Percentiles rank a stretch among this genome's conserved stretches.
These are phyloP conservation scores for Deilephila elpenor DNA, from an alignment of 2,888 invertebrate genomes.

Conservation along the genomic window DNA sequence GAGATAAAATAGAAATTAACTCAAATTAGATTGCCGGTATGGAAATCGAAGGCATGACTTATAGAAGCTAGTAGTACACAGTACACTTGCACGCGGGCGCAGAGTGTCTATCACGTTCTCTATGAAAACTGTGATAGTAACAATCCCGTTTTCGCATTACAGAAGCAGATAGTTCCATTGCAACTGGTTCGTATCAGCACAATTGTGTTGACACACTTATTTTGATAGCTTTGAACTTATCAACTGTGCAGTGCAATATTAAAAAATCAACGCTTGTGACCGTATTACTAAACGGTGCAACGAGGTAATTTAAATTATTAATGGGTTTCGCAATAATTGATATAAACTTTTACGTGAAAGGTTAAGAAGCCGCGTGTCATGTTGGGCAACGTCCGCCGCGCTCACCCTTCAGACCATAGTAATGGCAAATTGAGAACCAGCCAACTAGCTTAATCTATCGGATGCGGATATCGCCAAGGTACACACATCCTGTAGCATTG, in stretches of 20 bases:
- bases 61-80: neutral
- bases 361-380: neutral
- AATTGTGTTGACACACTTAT: neutral
- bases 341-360: slow-evolving; percentile 10
- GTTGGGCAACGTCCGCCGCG: neutral
- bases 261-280: neutral
- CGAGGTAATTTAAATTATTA: slow-evolving; percentile 1
- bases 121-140: neutral
- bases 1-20: no score
- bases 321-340: neutral
- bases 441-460: neutral
- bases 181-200: neutral
- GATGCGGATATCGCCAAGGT: slow-evolving; percentile 23
- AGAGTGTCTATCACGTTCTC: neutral
- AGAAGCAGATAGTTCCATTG: neutral
- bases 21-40: no score
- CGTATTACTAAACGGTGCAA: slow-evolving; percentile 6
- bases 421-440: neutral
- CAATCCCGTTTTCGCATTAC: slow-evolving; percentile 3
- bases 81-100: neutral
- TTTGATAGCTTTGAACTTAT: neutral
- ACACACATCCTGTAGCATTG: neutral
- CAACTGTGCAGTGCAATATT: neutral
- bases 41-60: no score
- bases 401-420: slow-evolving; percentile 10